phyloP scores from a whole-genome alignment of 2,113 vertebrate species.

The Sporophila hypoxantha region DNA sequence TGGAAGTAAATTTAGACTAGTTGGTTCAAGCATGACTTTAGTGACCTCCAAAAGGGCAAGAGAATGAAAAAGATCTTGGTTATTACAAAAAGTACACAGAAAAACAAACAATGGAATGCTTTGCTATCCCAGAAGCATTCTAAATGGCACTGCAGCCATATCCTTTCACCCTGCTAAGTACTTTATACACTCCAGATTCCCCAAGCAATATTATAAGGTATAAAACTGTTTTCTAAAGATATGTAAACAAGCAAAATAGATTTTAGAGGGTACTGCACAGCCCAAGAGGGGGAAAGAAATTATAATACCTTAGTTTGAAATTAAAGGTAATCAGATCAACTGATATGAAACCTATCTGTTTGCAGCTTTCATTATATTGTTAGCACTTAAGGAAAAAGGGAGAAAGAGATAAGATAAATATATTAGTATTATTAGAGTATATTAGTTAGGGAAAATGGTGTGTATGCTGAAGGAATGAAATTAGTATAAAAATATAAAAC shows the following conservation, averaged over 20 bases:
- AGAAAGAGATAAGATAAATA: neutral
- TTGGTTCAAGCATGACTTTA: neutral
- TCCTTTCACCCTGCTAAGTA: neutral
- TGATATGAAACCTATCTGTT: conserved; percentile 3
- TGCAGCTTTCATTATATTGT: neutral
- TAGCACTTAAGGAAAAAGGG: neutral
- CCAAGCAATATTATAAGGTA: neutral
- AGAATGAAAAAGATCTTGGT: neutral
- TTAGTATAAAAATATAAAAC: neutral
- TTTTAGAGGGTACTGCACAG: neutral
- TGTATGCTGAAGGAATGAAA: neutral
- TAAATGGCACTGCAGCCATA: neutral
- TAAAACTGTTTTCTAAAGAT: conserved; percentile 15
- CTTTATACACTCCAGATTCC: neutral
- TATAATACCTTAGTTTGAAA: conserved; percentile 7
- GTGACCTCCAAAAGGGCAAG: neutral
- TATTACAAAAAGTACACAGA: neutral
- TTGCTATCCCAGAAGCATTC: neutral
- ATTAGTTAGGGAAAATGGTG: neutral
- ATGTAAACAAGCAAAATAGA: neutral
- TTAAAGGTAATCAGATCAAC: conserved; percentile 23
- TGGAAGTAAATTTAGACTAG: neutral
- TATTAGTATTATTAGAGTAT: neutral
- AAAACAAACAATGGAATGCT: neutral
- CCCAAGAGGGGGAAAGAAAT: neutral